These are phyloP conservation scores for Heliconius ismenius DNA, from an alignment of 2,888 invertebrate genomes.

Conservation along the genomic window DNA sequence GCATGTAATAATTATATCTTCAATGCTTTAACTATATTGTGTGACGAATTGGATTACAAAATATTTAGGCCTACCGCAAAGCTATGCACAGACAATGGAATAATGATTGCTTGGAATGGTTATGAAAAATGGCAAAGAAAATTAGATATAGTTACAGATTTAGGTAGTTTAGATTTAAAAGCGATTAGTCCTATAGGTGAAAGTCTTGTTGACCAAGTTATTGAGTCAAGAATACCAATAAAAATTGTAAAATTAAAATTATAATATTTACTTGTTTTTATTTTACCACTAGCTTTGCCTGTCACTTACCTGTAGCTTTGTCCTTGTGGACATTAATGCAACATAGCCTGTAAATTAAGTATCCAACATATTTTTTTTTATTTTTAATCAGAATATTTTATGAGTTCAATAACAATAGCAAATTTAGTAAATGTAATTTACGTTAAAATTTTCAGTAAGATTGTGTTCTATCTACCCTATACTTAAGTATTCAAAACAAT, in stretches of 20 bases:
- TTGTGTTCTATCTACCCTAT: neutral
- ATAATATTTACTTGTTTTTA: slow-evolving; percentile 26
- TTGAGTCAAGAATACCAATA: slow-evolving; percentile 75
- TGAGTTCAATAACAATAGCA: too few relatives aligned
- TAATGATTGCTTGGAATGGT: slow-evolving; percentile 99
- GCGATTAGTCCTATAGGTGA: slow-evolving; percentile 84
- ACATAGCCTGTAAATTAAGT: neutral
- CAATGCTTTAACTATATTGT: slow-evolving; percentile 85
- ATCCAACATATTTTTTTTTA: neutral
- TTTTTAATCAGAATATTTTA: neutral
- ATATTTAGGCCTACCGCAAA: slow-evolving; percentile 89
- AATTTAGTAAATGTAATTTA: neutral
- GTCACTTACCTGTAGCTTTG: too few relatives aligned
- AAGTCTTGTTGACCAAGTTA: slow-evolving; percentile 82
- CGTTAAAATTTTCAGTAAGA: neutral
- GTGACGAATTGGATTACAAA: slow-evolving; percentile 84
- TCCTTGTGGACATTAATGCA: too few relatives aligned
- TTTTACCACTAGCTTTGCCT: neutral
- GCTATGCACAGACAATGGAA: slow-evolving; percentile 98
- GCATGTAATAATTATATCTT: slow-evolving; percentile 95
- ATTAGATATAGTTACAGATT: slow-evolving; percentile 79
- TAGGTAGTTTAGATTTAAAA: slow-evolving; percentile 84
- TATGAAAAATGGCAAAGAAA: slow-evolving; percentile 87
- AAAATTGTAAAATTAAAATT: slow-evolving; percentile 69
- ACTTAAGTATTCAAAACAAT: neutral